Conservation (phyloP, 2,113 vertebrate genomes). For the Anhinga rufa region DNA sequence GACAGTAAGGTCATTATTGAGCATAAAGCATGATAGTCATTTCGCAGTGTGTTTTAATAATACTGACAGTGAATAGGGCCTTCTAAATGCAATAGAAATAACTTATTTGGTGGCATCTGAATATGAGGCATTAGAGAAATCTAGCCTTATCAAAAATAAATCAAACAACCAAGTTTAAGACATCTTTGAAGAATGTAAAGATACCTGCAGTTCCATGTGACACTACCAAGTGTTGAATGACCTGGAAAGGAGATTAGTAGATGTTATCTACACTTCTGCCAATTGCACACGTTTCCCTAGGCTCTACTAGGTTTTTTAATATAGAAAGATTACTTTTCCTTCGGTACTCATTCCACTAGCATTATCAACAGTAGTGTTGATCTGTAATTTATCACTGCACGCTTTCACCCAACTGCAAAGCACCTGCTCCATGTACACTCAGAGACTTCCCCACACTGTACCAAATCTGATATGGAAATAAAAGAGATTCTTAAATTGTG, state of each 20-base stretch:
- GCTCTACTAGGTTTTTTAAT: neutral
- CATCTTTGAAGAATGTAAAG: neutral
- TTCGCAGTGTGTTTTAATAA: neutral
- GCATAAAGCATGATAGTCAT: neutral
- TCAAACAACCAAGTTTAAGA: neutral
- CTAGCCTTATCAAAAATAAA: neutral
- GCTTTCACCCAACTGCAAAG: neutral
- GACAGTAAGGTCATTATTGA: neutral
- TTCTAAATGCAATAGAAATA: neutral
- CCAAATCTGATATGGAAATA: neutral
- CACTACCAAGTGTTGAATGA: neutral
- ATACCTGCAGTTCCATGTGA: neutral
- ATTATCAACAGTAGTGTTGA: neutral
- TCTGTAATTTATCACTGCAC: neutral
- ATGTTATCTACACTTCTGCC: neutral
- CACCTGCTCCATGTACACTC: accelerated
- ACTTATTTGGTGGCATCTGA: neutral
- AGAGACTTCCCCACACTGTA: neutral
- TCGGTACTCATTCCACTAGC: neutral
- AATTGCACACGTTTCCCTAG: neutral
- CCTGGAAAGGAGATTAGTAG: neutral
- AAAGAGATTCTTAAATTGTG: neutral
- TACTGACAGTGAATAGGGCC: neutral
- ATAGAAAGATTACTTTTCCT: neutral
- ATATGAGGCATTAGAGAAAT: neutral